Conservation (phyloP, 2,113 vertebrate genomes). For the Rhizomys pruinosus region DNA sequence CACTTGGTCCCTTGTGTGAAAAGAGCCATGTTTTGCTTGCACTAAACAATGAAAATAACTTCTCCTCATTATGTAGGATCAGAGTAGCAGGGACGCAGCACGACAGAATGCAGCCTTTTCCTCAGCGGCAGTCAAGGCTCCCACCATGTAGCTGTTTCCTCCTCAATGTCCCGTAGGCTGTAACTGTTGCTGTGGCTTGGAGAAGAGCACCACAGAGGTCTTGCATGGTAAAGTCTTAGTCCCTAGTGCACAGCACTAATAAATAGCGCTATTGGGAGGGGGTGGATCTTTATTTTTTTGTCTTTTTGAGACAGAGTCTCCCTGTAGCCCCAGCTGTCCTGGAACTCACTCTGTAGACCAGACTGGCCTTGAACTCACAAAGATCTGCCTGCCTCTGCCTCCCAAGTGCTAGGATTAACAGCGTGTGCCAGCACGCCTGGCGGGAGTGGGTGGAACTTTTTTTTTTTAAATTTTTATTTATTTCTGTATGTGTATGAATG, state of each 20-base stretch:
- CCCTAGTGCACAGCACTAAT: not conserved
- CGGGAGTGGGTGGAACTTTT: no score
- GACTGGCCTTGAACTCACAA: no score
- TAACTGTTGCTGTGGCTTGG: not conserved
- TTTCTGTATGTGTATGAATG: no score
- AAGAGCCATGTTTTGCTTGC: not conserved
- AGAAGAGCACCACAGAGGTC: not conserved
- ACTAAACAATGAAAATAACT: constrained; percentile 12
- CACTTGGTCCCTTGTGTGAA: not conserved
- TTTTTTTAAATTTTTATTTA: no score
- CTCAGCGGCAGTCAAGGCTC: not conserved
- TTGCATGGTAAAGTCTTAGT: not conserved
- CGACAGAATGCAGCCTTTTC: not conserved
- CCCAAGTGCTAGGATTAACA: no score
- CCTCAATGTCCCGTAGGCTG: not conserved
- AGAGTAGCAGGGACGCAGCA: not conserved
- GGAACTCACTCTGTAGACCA: no score
- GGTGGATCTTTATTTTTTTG: not conserved
- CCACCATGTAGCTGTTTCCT: not conserved
- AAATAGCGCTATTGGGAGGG: not conserved
- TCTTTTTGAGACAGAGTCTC: no score
- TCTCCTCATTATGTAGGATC: not conserved
- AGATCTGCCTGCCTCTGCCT: no score
- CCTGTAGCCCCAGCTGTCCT: no score
- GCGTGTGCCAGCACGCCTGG: no score